Conservation (phyloP, 2,113 vertebrate genomes). For the Rhineura floridana region DNA sequence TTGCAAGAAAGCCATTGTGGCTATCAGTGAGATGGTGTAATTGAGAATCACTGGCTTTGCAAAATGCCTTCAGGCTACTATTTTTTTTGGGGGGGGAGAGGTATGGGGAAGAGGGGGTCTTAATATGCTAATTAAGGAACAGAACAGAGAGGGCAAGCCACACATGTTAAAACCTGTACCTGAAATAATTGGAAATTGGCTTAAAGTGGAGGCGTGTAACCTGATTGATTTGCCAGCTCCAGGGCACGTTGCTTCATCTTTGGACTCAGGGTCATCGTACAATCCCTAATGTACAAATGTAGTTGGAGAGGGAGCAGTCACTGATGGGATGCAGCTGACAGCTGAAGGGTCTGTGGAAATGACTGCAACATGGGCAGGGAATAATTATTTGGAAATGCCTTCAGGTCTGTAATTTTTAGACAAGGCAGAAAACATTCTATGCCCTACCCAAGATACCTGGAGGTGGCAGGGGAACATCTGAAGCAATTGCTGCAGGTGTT, state of each 20-base stretch:
- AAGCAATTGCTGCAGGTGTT: neutral
- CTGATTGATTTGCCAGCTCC: constrained; percentile 55
- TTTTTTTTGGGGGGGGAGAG: neutral
- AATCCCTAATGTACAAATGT: neutral
- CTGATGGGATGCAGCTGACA: constrained; percentile 44
- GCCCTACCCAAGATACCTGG: neutral
- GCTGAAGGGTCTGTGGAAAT: constrained; percentile 30
- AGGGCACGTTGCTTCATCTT: constrained; percentile 47
- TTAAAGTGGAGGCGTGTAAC: constrained; percentile 31
- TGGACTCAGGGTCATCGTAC: constrained; percentile 35
- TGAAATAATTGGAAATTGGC: constrained; percentile 67
- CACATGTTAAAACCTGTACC: constrained; percentile 69
- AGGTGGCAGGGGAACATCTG: neutral
- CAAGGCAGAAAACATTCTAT: neutral
- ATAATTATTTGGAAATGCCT: neutral
- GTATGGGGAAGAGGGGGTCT: constrained; percentile 46
- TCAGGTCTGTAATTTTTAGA: neutral
- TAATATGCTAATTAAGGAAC: constrained; percentile 62
- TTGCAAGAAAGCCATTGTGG: constrained; percentile 27
- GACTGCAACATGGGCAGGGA: neutral
- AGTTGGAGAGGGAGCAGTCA: constrained; percentile 36
- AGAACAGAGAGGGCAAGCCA: constrained; percentile 60
- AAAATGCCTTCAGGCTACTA: constrained; percentile 60
- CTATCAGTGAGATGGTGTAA: constrained; percentile 62
- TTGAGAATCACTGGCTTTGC: constrained; percentile 61